These are phyloP conservation scores for Drosophila cognata DNA, from an alignment of 2,888 invertebrate genomes.

Conservation along the genomic window DNA sequence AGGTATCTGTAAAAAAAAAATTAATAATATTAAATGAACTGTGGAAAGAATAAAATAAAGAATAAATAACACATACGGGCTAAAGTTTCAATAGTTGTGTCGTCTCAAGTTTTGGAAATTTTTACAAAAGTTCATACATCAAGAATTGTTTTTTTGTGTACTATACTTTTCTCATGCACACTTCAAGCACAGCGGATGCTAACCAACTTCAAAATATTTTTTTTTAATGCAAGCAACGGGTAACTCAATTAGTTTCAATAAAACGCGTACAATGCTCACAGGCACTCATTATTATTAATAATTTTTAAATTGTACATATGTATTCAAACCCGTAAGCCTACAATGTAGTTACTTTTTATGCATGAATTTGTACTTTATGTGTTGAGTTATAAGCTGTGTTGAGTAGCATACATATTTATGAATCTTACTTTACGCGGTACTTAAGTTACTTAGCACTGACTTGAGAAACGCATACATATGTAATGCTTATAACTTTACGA, in stretches of 20 bases:
- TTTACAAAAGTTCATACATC: background rate
- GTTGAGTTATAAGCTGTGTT: background rate
- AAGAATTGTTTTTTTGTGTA: background rate
- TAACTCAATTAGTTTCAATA: slow-evolving; percentile 23
- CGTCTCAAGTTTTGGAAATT: background rate
- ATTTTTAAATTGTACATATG: slow-evolving; percentile 10
- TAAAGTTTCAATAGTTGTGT: background rate
- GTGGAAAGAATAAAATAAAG: background rate
- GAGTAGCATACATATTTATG: background rate
- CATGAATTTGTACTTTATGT: background rate
- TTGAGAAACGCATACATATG: background rate
- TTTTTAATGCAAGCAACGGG: background rate
- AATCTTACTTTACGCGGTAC: background rate
- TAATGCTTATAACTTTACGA: background rate
- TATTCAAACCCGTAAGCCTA: background rate
- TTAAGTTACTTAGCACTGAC: background rate
- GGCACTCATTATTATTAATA: slow-evolving; percentile 11
- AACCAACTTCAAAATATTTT: slow-evolving; percentile 8
- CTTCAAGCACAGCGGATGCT: slow-evolving; percentile 1
- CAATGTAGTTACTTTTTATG: background rate
- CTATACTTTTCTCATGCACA: background rate
- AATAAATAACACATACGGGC: background rate
- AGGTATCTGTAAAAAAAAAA: slow-evolving; percentile 48
- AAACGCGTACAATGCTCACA: slow-evolving; percentile 7
- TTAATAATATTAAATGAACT: background rate